Conservation (phyloP, 2,113 vertebrate species). For the Ailurus styani region DNA sequence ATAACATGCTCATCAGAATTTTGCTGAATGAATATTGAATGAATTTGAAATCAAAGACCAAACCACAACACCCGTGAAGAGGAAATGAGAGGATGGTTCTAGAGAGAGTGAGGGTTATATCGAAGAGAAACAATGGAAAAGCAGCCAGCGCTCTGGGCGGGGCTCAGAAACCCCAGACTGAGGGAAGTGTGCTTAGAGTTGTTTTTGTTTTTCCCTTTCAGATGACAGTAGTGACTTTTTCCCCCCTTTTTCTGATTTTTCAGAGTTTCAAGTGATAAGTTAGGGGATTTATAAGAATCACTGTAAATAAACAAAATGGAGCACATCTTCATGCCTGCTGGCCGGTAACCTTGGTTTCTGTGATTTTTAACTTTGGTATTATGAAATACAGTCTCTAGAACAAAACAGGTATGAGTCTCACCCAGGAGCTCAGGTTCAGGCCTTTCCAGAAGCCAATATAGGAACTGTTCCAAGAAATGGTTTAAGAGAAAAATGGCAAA, state of each 20-base stretch:
- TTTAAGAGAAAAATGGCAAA: background rate
- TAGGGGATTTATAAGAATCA: background rate
- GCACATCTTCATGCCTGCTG: background rate
- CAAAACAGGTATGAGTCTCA: background rate
- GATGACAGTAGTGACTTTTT: fast-evolving
- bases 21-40: conserved; percentile 62
- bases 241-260: background rate
- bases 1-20: background rate
- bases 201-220: background rate
- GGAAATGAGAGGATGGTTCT: conserved; percentile 33
- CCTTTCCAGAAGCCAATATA: background rate
- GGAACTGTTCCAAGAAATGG: background rate
- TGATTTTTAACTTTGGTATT: background rate
- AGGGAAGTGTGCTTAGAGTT: background rate
- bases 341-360: background rate
- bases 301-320: background rate
- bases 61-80: conserved; percentile 51
- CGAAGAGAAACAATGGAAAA: background rate
- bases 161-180: background rate
- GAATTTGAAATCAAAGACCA: conserved; percentile 65
- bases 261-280: background rate
- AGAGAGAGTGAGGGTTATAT: background rate
- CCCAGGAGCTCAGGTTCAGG: background rate
- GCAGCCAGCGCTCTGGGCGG: fast-evolving
- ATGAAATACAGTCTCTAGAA: background rate